phyloP scores from a whole-genome alignment of 1,140 invertebrate species.

The Lasaia peninsularis region DNA sequence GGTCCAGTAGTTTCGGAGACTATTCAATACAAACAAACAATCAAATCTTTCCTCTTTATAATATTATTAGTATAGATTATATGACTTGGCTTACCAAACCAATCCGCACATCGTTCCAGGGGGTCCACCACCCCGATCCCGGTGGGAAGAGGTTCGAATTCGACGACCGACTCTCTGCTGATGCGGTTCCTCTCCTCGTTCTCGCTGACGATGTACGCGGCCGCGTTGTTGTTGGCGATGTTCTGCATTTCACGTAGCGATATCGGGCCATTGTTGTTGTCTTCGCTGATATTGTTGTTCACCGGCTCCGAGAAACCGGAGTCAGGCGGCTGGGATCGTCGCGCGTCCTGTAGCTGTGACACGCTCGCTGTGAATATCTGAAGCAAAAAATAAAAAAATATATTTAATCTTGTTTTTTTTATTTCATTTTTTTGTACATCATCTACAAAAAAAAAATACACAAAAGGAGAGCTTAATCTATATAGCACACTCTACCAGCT shows the following conservation, averaged over 20 bases:
- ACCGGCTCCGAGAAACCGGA: constrained; percentile 64
- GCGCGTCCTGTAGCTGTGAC: constrained; percentile 52
- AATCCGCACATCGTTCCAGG: constrained; percentile 55
- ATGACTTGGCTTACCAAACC: constrained; percentile 53
- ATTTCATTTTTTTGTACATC: too few relatives aligned
- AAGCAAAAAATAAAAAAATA: not conserved
- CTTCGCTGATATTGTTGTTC: constrained; percentile 68
- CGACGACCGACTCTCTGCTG: constrained; percentile 61
- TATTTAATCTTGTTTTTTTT: too few relatives aligned
- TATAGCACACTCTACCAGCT: too few relatives aligned
- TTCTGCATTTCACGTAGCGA: constrained; percentile 76
- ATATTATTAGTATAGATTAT: not conserved
- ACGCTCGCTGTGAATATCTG: constrained; percentile 63
- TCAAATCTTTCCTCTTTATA: too few relatives aligned
- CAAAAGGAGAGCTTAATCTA: too few relatives aligned
- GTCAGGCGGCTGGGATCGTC: constrained; percentile 53
- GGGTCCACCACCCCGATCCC: constrained; percentile 51
- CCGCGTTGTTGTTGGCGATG: constrained; percentile 76
- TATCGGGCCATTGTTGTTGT: constrained; percentile 77
- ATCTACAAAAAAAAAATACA: not conserved
- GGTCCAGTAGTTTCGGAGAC: too few relatives aligned
- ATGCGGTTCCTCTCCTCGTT: constrained; percentile 62
- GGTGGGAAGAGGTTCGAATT: constrained; percentile 60
- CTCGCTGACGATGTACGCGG: constrained; percentile 69
- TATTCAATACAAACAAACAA: too few relatives aligned